phyloP scores from a whole-genome alignment of 2,113 vertebrate genomes.

The Xiphorhynchus elegans region DNA sequence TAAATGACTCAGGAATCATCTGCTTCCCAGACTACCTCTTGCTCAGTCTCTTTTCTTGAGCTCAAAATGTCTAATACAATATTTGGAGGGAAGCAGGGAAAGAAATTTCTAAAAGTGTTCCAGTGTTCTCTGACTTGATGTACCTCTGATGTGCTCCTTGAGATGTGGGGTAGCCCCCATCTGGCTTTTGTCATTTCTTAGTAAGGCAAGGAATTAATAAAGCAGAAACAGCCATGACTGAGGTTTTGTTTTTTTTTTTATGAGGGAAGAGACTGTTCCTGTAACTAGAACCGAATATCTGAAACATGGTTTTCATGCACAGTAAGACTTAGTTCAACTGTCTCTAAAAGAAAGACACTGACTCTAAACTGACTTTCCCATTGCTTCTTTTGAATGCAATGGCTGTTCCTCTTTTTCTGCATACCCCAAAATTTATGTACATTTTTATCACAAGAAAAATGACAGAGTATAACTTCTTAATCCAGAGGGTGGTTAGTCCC shows the following conservation, averaged over 20 bases:
- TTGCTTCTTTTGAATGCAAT: not conserved
- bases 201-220: not conserved
- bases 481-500: not conserved
- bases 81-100: not conserved
- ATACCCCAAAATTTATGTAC: not conserved
- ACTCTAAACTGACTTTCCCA: not conserved
- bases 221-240: not conserved
- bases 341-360: not conserved
- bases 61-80: not conserved
- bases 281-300: not conserved
- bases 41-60: not conserved
- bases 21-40: not conserved
- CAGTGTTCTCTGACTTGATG: not conserved
- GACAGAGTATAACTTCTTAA: not conserved
- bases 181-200: not conserved
- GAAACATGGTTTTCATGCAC: not conserved
- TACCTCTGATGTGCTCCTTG: not conserved
- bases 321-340: not conserved
- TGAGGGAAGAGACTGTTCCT: not conserved
- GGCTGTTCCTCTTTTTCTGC: not conserved
- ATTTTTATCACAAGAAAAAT: conserved; percentile 8
- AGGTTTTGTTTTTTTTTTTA: not conserved
- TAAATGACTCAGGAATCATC: not conserved
- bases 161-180: not conserved
- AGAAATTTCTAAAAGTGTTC: not conserved